These are phyloP conservation scores for Porites divaricata DNA, from an alignment of 92 coral and sea anemone genomes.

Conservation along the genomic window DNA sequence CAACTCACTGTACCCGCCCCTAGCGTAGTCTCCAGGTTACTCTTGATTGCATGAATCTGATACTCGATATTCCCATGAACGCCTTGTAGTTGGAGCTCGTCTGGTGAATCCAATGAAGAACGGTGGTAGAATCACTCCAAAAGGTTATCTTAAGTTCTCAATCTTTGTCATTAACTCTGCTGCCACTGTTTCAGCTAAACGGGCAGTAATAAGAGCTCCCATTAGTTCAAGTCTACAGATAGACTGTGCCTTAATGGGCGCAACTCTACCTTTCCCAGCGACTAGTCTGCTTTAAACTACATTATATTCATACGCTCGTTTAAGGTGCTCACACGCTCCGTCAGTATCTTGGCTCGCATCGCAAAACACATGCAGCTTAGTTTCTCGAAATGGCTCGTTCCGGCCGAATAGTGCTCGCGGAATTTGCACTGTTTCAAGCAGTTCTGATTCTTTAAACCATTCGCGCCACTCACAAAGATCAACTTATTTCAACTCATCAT, in stretches of 20 bases:
- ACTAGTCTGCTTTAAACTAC: neutral
- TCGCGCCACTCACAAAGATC: too few species aligned
- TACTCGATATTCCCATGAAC: slow-evolving; percentile 42
- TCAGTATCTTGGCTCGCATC: neutral
- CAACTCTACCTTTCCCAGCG: neutral
- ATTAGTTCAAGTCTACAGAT: neutral
- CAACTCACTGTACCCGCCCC: slow-evolving; percentile 13
- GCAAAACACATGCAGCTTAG: too few species aligned
- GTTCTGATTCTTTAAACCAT: too few species aligned
- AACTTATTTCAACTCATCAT: too few species aligned
- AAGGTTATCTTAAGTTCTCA: slow-evolving; percentile 5
- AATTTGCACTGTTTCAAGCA: too few species aligned
- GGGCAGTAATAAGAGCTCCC: too few species aligned
- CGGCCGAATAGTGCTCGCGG: too few species aligned
- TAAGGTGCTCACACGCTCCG: neutral
- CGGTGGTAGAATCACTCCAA: slow-evolving; percentile 48
- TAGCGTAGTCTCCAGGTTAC: slow-evolving; percentile 39
- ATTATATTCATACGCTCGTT: neutral
- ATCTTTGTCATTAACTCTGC: slow-evolving; percentile 25
- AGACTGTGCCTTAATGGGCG: neutral
- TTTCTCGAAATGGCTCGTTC: too few species aligned
- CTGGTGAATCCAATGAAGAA: slow-evolving; percentile 35
- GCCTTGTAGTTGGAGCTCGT: neutral
- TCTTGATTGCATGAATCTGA: slow-evolving; percentile 37
- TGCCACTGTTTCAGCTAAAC: too few species aligned